Base-by-base conservation (phyloP, 2,888 invertebrate genomes). In the Hirtodrosophila trivittata region DNA sequence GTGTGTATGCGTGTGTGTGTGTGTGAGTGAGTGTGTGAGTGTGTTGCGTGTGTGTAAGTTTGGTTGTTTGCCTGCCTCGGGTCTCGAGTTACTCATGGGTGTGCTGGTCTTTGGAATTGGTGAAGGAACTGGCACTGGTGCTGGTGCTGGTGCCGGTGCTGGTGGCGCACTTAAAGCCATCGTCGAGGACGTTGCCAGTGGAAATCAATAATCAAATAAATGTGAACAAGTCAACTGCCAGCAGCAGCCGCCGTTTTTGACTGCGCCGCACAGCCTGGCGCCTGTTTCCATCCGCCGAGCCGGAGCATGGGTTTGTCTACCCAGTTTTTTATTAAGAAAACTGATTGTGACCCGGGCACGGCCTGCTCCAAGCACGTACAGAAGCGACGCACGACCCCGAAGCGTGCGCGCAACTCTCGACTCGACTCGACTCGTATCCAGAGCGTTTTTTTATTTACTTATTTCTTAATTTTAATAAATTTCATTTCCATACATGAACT, bases 201-300 rank as follows among this genome's bases (percentile, higher is more conserved):
- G 80, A 80, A 83, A 80, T 80, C 80, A 83, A 80, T 80, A 80
- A 78, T 75, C 80, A 77, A 73, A 71, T 55, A 68, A 77, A 78
- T 83, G 80, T 66, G 70, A 71, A 69, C 77, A 76, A 80, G 74
- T 75, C 76, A 78, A 82, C 65, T 64, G 67, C 59, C 81, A 70
- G 60, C 66, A 80, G 81, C 81, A 57, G 65, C 49, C 45, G 46
- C 66, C 57, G 59, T 64, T 77, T 66, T 57, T 63, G 57, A 41
- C 64, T 38, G 33, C 25, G 51, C 26, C 13, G 5, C 13, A 3
- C 30, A 3, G 30, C 30, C 8, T n/a, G n/a, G n/a, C n/a, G n/a
- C n/a, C n/a, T n/a, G n/a, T n/a, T n/a, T n/a, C n/a, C 30, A 30
- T n/a, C 42, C 56, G 57, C 14, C 33, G n/a, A n/a, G n/a, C n/a